phyloP scores from a whole-genome alignment of 2,797 vertebrate genomes.

The Phyllotis vaccarum region DNA sequence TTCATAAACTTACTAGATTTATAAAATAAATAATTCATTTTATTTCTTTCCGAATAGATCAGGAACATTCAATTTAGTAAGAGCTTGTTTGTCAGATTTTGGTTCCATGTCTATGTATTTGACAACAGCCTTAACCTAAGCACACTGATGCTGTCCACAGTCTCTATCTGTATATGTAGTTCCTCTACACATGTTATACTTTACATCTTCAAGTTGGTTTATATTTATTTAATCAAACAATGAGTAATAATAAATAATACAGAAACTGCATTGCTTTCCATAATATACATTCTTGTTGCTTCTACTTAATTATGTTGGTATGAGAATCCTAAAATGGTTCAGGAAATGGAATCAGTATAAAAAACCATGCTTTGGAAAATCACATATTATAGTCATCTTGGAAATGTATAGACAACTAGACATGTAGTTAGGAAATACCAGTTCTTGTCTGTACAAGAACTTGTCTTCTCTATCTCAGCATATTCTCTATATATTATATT shows the following conservation, averaged over 20 bases:
- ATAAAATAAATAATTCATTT: conserved; percentile 1
- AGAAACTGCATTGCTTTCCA: not conserved
- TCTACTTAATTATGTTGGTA: not conserved
- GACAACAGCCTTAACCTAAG: not conserved
- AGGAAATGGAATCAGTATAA: not conserved
- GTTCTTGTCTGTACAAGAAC: not conserved
- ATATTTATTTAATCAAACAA: conserved; percentile 6
- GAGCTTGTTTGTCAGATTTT: not conserved
- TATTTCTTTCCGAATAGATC: not conserved
- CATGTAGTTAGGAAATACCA: conserved; percentile 1
- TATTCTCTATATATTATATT: not conserved
- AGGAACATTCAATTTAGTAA: conserved; percentile 31
- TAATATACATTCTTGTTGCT: not conserved
- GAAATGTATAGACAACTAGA: not conserved
- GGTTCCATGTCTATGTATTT: not conserved
- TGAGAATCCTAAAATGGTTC: not conserved
- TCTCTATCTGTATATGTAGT: not conserved
- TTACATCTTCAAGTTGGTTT: not conserved
- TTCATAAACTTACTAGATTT: conserved; percentile 1
- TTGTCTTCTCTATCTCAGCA: not conserved
- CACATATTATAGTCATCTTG: not conserved
- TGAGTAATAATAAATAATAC: not conserved
- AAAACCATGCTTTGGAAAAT: conserved; percentile 12
- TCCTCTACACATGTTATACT: not conserved
- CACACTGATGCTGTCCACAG: not conserved